Evolutionary conservation across 2,888 invertebrate species (phyloP), one percentile per base, ranked within the genome.

Genomic region (Protophormia terraenovae): DNA sequence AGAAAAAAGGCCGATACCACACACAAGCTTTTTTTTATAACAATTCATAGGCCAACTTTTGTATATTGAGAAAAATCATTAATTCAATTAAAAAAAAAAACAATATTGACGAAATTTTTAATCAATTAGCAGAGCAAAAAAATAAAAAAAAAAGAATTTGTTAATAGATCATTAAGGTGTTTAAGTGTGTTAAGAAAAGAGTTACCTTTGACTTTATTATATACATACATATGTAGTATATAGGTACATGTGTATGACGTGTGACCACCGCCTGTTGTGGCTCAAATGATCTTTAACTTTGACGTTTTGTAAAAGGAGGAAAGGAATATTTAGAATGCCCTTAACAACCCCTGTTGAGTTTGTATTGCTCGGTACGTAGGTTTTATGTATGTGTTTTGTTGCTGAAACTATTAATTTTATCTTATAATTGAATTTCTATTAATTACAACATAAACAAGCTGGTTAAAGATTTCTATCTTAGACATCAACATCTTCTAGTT

Each of bases 361-460:
- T 76, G 64, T 71, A 71, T 80, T 67, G 66, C 53, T 45, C n/a
- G n/a, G n/a, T n/a, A n/a, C n/a, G n/a, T n/a, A n/a, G n/a, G n/a
- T n/a, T n/a, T n/a, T n/a, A n/a, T 32, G 32, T 24, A 24, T n/a
- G n/a, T n/a, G 19, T 24, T 38, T 22, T 24, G 14, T 45, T 67
- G 69, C 55, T 71, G 64, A 82, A 75, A 82, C 82, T 85, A 85
- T 85, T 85, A 85, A 85, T 85, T 79, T 82, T 58, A 82, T 24
- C 38, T 45, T 24, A 35, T 79, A 85, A 85, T 75, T 82, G 85
- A 85, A 78, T 85, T 85, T 78, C 84, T 78, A 85, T 85, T 82
- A 78, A 79, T 85, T 81, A 78, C 77, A 60, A 62, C 73, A 12
- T 69, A 62, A 85, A 85, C 81, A 62, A 85, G 84, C 62, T 81